Base-by-base conservation (phyloP, 1,140 invertebrate species). In the Aporrectodea caliginosa region DNA sequence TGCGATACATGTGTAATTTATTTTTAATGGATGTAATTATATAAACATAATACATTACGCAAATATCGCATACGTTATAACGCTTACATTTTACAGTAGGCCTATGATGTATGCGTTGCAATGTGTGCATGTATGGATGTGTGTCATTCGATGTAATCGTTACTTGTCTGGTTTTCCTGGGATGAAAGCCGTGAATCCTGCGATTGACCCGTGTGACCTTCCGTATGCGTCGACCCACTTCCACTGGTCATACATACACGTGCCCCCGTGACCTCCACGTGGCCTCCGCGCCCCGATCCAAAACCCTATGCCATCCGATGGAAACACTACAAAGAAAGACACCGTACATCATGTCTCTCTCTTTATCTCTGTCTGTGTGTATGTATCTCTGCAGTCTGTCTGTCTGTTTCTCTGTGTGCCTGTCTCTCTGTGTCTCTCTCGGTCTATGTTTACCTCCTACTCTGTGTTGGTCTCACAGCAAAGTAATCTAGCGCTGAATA, bases 131-230 rank as follows among this genome's bases (percentile, higher is more conserved):
- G 30, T 31, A 34, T 33, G 34, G 16, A 2, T 0, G n/a, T n/a
- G n/a, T n/a, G n/a, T n/a, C n/a, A n/a, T n/a, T n/a, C n/a, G n/a
- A n/a, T n/a, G n/a, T n/a, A n/a, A n/a, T n/a, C n/a, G n/a, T 69
- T 69, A 79, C 78, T 79, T 79, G 74, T 79, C 78, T 73, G 78
- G 78, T 70, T 79, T 79, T 69, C 73, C 78, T 32, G 73, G 72
- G 14, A 77, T 43, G 35, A 79, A 79, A n/a, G 78, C 73, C 6
- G 78, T 79, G 78, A 79, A 79, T 0, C 78, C 78, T 6, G 29
- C 33, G 43, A 79, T 69, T n/a, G 35, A 31, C 32, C 78, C 78
- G 78, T 75, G 78, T 0, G 34, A 30, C 22, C 73, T 29, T 34
- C 74, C 74, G 31, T 79, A 79, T 0, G 73, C 35, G 43, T 79